Evolutionary conservation across 2,113 vertebrate genomes (phyloP).

Genomic region (Morone chrysops): DNA sequence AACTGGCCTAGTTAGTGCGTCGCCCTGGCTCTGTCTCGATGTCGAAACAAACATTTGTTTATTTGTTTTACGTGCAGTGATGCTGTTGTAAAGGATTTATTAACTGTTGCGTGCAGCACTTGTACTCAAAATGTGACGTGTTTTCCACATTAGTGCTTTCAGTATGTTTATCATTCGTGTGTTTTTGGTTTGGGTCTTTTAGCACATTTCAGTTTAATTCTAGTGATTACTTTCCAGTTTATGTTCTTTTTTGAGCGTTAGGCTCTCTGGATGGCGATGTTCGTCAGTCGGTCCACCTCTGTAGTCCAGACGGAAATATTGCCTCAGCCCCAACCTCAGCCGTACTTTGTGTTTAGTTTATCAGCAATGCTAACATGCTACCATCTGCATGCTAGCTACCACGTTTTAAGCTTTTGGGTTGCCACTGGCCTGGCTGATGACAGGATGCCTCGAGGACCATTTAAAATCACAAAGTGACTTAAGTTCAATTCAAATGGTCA

Average conservation of each 20-base stretch:
- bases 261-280: too few species aligned
- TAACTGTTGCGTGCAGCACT: not conserved
- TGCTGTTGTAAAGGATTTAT: too few species aligned
- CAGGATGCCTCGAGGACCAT: not conserved
- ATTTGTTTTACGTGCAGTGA: not conserved
- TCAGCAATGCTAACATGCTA: not conserved
- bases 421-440: not conserved
- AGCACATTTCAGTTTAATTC: too few species aligned
- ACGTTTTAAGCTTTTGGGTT: not conserved
- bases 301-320: too few species aligned
- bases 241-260: too few species aligned
- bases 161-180: too few species aligned
- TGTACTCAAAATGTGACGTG: not conserved
- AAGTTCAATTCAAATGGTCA: not conserved
- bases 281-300: not conserved
- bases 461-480: not conserved
- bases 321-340: not conserved
- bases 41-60: not conserved
- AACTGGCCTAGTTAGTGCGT: not conserved
- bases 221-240: too few species aligned
- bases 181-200: too few species aligned
- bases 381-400: not conserved
- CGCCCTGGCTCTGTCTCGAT: not conserved
- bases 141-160: too few species aligned
- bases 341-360: not conserved